Conservation (phyloP, 2,113 vertebrate species). For the Ctenomys sociabilis region DNA sequence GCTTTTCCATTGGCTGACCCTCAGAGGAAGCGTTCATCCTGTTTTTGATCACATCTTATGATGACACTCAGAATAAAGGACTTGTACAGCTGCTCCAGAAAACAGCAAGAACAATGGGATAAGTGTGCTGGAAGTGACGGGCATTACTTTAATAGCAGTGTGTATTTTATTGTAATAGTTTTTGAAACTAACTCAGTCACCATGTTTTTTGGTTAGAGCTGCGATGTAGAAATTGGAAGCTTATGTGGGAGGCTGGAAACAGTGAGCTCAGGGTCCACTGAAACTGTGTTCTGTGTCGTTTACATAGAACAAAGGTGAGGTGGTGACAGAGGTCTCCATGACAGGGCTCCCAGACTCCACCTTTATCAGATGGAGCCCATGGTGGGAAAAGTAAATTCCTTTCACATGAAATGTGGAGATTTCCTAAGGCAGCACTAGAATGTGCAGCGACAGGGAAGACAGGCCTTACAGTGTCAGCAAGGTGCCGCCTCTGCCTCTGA, state of each 20-base stretch:
- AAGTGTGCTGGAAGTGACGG: not conserved
- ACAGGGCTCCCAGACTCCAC: not conserved
- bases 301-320: not conserved
- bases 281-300: not conserved
- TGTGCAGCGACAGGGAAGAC: not conserved
- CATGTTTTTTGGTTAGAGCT: not conserved
- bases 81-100: not conserved
- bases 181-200: not conserved
- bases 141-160: not conserved
- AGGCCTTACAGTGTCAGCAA: not conserved
- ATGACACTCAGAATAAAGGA: not conserved
- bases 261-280: not conserved
- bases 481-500: not conserved
- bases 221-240: not conserved
- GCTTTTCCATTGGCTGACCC: not conserved
- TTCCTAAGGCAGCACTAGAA: not conserved
- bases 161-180: not conserved
- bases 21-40: not conserved
- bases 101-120: not conserved
- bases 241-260: not conserved
- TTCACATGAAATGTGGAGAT: not conserved
- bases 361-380: not conserved
- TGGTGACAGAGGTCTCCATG: fast-evolving
- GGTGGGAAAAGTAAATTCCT: not conserved
- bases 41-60: not conserved